phyloP scores from a whole-genome alignment of 2,888 invertebrate species.

The Torymus texanus region DNA sequence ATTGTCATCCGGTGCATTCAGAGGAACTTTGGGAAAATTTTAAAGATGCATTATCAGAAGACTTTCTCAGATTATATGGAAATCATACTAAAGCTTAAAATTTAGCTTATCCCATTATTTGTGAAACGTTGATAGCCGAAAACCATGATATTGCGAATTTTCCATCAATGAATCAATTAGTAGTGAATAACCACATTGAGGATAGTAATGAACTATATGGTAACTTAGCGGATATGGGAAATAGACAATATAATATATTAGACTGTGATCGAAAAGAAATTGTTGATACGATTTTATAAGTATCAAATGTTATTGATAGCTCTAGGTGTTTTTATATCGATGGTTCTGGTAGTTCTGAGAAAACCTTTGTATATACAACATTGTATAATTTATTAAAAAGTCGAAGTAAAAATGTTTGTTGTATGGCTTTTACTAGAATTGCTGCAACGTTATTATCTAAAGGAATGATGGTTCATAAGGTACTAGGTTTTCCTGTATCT shows the following conservation, averaged over 20 bases:
- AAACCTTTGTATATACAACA: not conserved
- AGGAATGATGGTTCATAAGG: conserved; percentile 70
- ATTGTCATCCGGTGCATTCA: too few relatives aligned
- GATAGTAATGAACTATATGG: too few relatives aligned
- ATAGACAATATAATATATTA: conserved; percentile 14
- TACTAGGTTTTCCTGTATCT: conserved; percentile 65
- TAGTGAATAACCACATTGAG: too few relatives aligned
- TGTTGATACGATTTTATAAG: conserved; percentile 42
- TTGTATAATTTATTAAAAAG: conserved; percentile 39
- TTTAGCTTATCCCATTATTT: not conserved
- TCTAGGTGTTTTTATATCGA: conserved; percentile 48
- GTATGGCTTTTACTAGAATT: conserved; percentile 52
- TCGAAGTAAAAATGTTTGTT: conserved; percentile 21
- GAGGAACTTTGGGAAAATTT: conserved; percentile 56
- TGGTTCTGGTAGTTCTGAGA: conserved; percentile 3
- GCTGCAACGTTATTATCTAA: conserved; percentile 65
- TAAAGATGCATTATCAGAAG: conserved; percentile 58
- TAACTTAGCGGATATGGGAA: too few relatives aligned
- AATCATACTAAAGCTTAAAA: too few relatives aligned
- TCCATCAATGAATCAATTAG: too few relatives aligned
- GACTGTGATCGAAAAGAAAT: conserved; percentile 57
- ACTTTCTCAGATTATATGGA: conserved; percentile 29
- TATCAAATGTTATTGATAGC: conserved; percentile 43
- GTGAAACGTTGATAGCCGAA: conserved; percentile 1
- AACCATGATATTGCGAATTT: too few relatives aligned